Evolutionary conservation across 2,113 vertebrate genomes (phyloP), one percentile per base, ranked within the genome.

Genomic region (Pleuronectes platessa): DNA sequence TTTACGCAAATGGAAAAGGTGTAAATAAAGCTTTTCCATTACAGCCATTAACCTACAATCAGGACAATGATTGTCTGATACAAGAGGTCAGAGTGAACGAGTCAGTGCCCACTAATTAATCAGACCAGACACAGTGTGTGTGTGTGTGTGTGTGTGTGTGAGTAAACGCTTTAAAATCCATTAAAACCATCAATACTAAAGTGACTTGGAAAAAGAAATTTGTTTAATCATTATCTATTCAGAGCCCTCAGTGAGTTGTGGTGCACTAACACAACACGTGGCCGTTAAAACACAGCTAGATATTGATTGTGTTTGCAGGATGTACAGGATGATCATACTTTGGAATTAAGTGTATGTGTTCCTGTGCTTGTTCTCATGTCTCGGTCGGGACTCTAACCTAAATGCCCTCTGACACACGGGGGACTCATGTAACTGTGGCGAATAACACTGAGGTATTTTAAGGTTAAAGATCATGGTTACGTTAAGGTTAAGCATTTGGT

Each of bases 141-240:
- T 40, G 45, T 37, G 4, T 67, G 21, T 40, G 59, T 8, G 56
- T 27, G 40, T 1, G 61, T 40, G 37, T 35, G 4, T 67, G 4
- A 64, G 24, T 40, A 24, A 75, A 67, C 40, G 35, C 65, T 83
- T 84, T 74, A 75, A 85, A 83, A 83, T 64, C 83, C 89, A 92
- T 92, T 92, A 88, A 84, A 82, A 72, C 14, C 81, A 71, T 89
- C 90, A 74, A 91, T 92, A 85, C 61, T 65, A 23, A 73, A 76
- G 63, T 81, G 31, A 55, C 75, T 89, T 75, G 53, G 61, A 84
- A 81, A 51, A 77, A 78, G 14, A 78, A 81, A 59, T 85, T 91
- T 81, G 61, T 75, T 67, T 86, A 88, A 92, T 87, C 67, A 80
- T 76, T 92, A 82, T 78, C 85, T 84, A 64, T 86, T 80, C 85